Evolutionary conservation across 2,113 vertebrate species (phyloP), one percentile per base, ranked within the genome.

Genomic region (Terrapene triunguis): DNA sequence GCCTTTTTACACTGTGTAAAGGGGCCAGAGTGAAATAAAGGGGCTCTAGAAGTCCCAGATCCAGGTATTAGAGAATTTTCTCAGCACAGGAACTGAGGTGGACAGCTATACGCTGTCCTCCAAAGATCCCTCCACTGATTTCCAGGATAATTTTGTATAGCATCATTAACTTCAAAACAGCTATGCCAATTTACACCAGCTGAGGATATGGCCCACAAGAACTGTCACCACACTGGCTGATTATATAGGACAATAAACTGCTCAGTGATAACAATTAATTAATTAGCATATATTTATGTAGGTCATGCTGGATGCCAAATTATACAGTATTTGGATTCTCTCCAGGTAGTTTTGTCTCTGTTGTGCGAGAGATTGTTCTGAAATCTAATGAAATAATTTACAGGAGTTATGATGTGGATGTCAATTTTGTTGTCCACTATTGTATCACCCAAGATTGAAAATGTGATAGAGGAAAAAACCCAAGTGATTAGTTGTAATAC

Each of bases 101-200:
- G 35, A 79, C 24, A 92, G 54, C 3, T n/a, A 92, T 19, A 85
- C 42, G 10, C 51, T 95, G 90, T 62, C 80, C 82, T 87, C 86
- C 85, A 19, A 69, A 35, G 35, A n/a, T 69, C 62, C 35, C 35
- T n/a, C 88, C 92, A 95, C 57, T 44, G 25, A 94, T 85, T 95
- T 2, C 80, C 53, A 62, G 48, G 50, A 48, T 62, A 86, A 78
- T 48, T 89, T 0, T 47, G 57, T 89, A 51, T 10, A 1, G 0
- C 24, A 90, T 93, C 74, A 92, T 14, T 90, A n/a, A 95, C 62
- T 92, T 82, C 53, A 82, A 50, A 87, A 29, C 27, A 84, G n/a
- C 42, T 25, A 92, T 89, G 51, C 69, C 22, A 84, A 1, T 53
- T 90, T 91, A 88, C 84, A 84, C 24, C 53, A 76, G 38, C 5